A percentile compares a stretch with the other conserved stretches of the same genome.
Conservation (phyloP, 2,888 invertebrate genomes). For the Coremacera marginata region DNA sequence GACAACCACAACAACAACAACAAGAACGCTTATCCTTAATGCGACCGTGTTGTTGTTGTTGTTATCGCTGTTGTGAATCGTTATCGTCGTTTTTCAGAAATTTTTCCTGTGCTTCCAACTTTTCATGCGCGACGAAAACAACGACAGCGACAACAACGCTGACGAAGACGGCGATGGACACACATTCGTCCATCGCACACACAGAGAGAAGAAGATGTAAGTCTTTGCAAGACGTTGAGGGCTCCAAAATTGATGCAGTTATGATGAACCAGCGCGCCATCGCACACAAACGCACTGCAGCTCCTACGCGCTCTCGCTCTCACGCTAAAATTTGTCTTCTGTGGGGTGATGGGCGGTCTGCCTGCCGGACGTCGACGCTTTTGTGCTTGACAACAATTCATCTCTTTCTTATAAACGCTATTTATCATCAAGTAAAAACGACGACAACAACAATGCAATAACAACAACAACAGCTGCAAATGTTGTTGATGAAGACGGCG, state of each 20-base stretch:
- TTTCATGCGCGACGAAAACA: constrained; percentile 39
- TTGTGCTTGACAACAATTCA: constrained; percentile 66
- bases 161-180: constrained; percentile 33
- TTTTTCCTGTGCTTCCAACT: constrained; percentile 13
- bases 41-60: neutral
- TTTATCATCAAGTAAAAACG: constrained; percentile 68
- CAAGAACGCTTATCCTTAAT: constrained; percentile 13
- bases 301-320: constrained; percentile 26
- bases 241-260: constrained; percentile 30
- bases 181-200: constrained; percentile 20
- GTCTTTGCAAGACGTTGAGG: neutral
- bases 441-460: constrained; percentile 53
- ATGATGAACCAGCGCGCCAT: constrained; percentile 29
- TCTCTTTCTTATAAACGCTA: constrained; percentile 69
- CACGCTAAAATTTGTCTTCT: constrained; percentile 1
- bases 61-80: neutral
- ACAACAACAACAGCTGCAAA: constrained; percentile 45
- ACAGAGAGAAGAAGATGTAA: constrained; percentile 36
- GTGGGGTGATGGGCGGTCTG: constrained; percentile 18
- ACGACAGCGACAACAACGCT: constrained; percentile 37
- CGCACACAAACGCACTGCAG: constrained; percentile 32
- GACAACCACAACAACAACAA: constrained; percentile 25
- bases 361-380: neutral
- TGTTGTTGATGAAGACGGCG: constrained; percentile 59
- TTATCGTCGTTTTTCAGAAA: neutral